phyloP scores from a whole-genome alignment of 2,888 invertebrate species.

The Napeogenes sylphis region DNA sequence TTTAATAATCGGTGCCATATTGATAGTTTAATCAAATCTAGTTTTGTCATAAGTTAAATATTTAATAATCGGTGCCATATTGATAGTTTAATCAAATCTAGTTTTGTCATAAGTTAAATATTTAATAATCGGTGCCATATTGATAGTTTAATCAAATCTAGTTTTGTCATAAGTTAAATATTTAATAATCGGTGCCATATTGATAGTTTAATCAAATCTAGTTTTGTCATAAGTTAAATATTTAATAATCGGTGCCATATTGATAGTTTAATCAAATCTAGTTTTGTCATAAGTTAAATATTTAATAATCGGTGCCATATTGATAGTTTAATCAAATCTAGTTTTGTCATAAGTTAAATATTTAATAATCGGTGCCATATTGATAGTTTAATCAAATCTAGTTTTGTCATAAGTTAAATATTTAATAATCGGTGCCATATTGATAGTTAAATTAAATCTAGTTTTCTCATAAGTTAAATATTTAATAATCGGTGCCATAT shows the following conservation, averaged over 20 bases:
- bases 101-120: slow-evolving; percentile 83
- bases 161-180: slow-evolving; percentile 83
- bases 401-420: slow-evolving; percentile 83
- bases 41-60: slow-evolving; percentile 83
- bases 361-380: too few relatives aligned
- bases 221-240: slow-evolving; percentile 83
- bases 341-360: slow-evolving; percentile 83
- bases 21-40: slow-evolving; percentile 78
- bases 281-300: slow-evolving; percentile 83
- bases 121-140: too few relatives aligned
- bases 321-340: slow-evolving; percentile 78
- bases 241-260: too few relatives aligned
- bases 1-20: too few relatives aligned
- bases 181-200: too few relatives aligned
- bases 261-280: slow-evolving; percentile 78
- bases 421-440: too few relatives aligned
- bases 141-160: slow-evolving; percentile 78
- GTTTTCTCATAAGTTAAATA: slow-evolving; percentile 83
- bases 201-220: slow-evolving; percentile 78
- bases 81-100: slow-evolving; percentile 78
- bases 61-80: too few relatives aligned
- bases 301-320: too few relatives aligned
- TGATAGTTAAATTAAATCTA: slow-evolving; percentile 78
- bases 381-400: slow-evolving; percentile 78
- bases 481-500: too few relatives aligned